These are phyloP conservation scores for Delichon dasypus DNA, from an alignment of 2,797 vertebrate species.

Conservation along the genomic window DNA sequence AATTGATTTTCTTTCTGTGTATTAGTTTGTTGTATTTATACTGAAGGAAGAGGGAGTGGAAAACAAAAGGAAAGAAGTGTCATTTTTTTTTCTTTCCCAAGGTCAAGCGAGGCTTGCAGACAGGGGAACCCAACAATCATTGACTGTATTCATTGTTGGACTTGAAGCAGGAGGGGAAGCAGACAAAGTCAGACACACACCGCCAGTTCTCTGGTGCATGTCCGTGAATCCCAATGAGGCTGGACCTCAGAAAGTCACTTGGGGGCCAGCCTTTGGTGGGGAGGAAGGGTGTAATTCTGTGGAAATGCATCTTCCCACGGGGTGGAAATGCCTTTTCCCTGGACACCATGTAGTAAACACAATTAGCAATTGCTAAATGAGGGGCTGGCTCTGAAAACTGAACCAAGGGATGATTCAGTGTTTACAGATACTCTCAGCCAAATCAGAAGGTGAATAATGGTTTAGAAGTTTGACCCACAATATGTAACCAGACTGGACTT, in stretches of 20 bases:
- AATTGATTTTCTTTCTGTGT: neutral
- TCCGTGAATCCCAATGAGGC: neutral
- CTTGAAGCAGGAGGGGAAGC: neutral
- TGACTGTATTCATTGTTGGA: neutral
- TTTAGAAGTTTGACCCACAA: neutral
- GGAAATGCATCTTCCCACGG: neutral
- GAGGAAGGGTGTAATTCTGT: neutral
- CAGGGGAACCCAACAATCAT: neutral
- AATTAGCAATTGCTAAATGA: neutral
- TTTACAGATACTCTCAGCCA: neutral
- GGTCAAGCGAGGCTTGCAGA: neutral
- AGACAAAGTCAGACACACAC: neutral
- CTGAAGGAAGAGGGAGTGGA: neutral
- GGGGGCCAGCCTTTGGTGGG: neutral
- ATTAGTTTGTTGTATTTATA: neutral
- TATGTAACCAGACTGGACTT: neutral
- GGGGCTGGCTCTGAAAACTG: neutral
- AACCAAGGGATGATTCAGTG: neutral
- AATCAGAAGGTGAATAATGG: neutral
- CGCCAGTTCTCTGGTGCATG: neutral
- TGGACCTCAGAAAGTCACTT: neutral
- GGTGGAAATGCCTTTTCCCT: neutral
- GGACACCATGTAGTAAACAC: neutral
- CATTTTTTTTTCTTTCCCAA: neutral
- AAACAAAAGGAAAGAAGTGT: neutral